Evolutionary conservation across 2,888 invertebrate species (phyloP).

Genomic region (Drosophila phalerata): DNA sequence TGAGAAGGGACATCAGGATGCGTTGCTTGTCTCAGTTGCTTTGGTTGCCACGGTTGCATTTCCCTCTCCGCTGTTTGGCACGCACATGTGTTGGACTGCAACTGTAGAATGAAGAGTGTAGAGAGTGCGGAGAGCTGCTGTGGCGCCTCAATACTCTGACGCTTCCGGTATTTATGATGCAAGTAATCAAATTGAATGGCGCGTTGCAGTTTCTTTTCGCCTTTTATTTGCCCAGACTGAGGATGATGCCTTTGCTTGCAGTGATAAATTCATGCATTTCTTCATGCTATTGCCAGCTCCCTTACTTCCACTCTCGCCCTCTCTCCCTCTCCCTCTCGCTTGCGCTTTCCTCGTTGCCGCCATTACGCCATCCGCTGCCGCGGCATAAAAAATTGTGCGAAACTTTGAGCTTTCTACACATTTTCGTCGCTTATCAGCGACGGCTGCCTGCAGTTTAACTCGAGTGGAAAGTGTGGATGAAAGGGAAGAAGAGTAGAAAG

Average conservation of each 20-base stretch:
- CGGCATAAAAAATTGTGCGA: slow-evolving; percentile 77
- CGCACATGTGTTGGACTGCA: slow-evolving; percentile 60
- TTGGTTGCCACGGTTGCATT: slow-evolving; percentile 11
- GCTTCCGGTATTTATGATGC: slow-evolving; percentile 81
- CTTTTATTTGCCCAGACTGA: slow-evolving; percentile 71
- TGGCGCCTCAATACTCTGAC: slow-evolving; percentile 79
- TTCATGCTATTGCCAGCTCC: slow-evolving; percentile 14
- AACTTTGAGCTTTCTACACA: slow-evolving; percentile 82
- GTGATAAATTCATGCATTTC: slow-evolving; percentile 72
- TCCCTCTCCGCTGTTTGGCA: slow-evolving; percentile 26
- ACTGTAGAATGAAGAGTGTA: not conserved
- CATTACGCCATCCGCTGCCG: slow-evolving; percentile 30
- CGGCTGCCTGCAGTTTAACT: slow-evolving; percentile 72
- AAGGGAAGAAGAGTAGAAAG: not conserved
- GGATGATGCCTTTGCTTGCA: slow-evolving; percentile 43
- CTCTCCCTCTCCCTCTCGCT: not conserved
- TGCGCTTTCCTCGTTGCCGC: slow-evolving; percentile 15
- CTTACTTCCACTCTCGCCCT: not conserved
- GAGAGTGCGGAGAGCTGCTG: not conserved
- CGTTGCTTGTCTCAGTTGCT: slow-evolving; percentile 25
- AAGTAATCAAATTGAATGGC: slow-evolving; percentile 82
- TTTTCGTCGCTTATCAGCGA: slow-evolving; percentile 78
- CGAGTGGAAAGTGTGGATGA: slow-evolving; percentile 6
- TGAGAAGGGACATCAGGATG: slow-evolving; percentile 10
- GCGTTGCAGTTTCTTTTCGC: slow-evolving; percentile 71